A percentile compares a stretch with the other conserved stretches of the same genome.
phyloP scores from a whole-genome alignment of 2,888 invertebrate genomes.

The Coecobrya sp. region DNA sequence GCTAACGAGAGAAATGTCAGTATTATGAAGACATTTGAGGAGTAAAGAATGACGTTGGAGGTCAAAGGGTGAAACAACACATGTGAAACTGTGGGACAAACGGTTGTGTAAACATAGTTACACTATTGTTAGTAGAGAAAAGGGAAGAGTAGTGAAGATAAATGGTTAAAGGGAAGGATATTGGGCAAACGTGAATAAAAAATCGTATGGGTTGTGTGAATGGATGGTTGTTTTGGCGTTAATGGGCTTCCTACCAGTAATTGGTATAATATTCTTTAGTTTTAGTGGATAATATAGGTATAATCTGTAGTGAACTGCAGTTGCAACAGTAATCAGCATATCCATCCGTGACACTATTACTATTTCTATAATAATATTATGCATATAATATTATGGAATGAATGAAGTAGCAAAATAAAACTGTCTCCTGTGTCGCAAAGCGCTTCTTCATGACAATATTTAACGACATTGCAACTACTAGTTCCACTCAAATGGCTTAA shows the following conservation, averaged over 20 bases:
- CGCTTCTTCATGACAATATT: not conserved
- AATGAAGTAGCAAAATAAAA: not conserved
- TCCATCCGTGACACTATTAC: conserved; percentile 68
- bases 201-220: conserved; percentile 46
- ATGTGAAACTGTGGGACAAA: conserved; percentile 81
- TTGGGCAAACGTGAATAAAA: not conserved
- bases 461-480: not conserved
- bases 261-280: conserved; percentile 37
- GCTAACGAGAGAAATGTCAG: conserved; percentile 82
- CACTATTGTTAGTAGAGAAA: conserved; percentile 27
- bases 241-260: conserved; percentile 69
- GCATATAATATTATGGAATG: not conserved
- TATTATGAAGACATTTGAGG: conserved; percentile 79
- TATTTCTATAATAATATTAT: not conserved
- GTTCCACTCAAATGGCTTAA: conserved; percentile 25
- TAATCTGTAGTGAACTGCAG: conserved; percentile 62
- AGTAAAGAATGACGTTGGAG: conserved; percentile 83
- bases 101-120: conserved; percentile 11
- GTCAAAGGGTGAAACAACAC: conserved; percentile 85
- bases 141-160: not conserved
- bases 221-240: conserved; percentile 70
- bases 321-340: conserved; percentile 69
- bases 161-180: conserved; percentile 9
- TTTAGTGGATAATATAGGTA: not conserved
- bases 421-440: not conserved